Percentiles rank a stretch among this genome's conserved stretches.
Conservation (phyloP, 2,888 invertebrate species). For the Stenodema calcarata region DNA sequence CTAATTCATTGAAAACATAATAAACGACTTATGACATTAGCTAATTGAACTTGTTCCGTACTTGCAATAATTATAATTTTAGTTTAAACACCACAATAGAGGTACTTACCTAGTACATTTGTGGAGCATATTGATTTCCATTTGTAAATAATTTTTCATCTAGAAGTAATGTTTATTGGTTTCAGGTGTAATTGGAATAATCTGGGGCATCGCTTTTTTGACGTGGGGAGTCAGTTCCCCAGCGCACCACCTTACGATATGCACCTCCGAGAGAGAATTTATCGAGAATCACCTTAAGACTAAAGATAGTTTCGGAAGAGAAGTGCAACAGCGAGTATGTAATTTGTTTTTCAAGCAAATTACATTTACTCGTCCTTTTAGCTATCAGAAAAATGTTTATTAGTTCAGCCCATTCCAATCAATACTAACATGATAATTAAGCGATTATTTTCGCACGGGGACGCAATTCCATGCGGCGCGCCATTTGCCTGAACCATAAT, state of each 20-base stretch:
- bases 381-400: neutral
- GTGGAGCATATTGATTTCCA: too few species aligned
- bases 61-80: neutral
- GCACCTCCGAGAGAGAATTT: neutral
- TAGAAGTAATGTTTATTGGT: neutral
- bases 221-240: neutral
- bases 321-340: neutral
- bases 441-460: too few species aligned
- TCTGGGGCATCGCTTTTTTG: constrained; percentile 1
- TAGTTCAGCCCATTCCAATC: too few species aligned
- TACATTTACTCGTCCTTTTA: too few species aligned
- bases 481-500: too few species aligned
- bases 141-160: too few species aligned
- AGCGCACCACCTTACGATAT: neutral
- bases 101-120: too few species aligned
- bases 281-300: neutral
- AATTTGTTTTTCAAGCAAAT: neutral
- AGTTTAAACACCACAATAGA: neutral
- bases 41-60: too few species aligned
- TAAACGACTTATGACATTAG: too few species aligned
- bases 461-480: too few species aligned
- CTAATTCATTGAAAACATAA: too few species aligned
- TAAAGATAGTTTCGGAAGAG: neutral
- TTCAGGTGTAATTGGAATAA: neutral
- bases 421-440: too few species aligned